Evolutionary conservation across 1,140 invertebrate genomes (phyloP), one percentile per base, ranked within the genome.

Genomic region (Bombyx mandarina): DNA sequence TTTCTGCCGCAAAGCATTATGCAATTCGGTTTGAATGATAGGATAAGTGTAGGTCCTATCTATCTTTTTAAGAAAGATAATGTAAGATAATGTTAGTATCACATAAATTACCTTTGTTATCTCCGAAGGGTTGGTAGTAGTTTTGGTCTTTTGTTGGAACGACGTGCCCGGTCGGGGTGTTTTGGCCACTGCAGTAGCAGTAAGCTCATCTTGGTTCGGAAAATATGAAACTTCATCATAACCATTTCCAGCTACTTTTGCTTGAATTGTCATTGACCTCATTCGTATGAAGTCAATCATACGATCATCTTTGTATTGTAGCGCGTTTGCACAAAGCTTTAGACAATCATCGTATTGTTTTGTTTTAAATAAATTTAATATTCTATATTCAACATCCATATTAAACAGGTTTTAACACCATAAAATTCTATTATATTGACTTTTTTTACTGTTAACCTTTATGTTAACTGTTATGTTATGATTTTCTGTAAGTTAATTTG

Each of bases 211-310:
- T 51, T 77, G 66, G 54, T 78, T 66, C 9, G 73, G 64, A 43
- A 68, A 77, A 62, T 82, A 85, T 12, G 78, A 77, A 3, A 85
- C 81, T 67, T 85, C 84, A 67, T 87, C 84, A 44, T 87, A 87
- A 6, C 75, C 78, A 70, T 85, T 84, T 26, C 79, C 81, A 52
- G 78, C 80, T 42, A 82, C 54, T 62, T 87, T 87, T 2, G 81
- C 79, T 50, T 78, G 78, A 51, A 85, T 66, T 3, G 84, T 81
- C 78, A 85, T 81, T 10, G 71, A 75, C 8, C 84, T 69, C 78
- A 85, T 84, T 49, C 74, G 71, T 56, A 84, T 69, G 54, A 82
- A 85, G 57, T 87, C 80, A 53, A 84, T 65, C 69, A 82, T 73
- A 8, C 75, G 69, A 47, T 84, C 70, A 57, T 60, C 65, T 58